Conservation (phyloP, 1,140 invertebrate genomes). For the Portunus trituberculatus region DNA sequence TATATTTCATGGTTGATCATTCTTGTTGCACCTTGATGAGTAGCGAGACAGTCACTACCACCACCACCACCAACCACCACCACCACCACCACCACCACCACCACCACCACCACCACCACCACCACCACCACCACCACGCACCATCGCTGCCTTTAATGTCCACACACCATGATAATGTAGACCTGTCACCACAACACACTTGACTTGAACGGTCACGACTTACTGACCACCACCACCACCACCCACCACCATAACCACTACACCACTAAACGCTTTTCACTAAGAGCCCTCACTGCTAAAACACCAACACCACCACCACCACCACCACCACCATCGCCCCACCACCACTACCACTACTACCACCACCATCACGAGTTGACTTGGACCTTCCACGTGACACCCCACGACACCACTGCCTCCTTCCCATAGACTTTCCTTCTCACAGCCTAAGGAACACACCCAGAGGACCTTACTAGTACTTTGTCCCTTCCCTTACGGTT, state of each 20-base stretch:
- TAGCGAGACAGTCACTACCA: not conserved
- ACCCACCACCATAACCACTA: not conserved
- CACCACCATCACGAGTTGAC: not conserved
- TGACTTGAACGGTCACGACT: not conserved
- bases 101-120: not conserved
- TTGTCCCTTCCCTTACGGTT: not conserved
- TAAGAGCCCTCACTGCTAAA: not conserved
- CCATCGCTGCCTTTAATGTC: not conserved
- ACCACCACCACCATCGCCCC: not conserved
- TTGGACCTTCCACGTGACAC: not conserved
- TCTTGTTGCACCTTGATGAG: not conserved
- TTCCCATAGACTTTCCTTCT: not conserved
- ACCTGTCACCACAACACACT: not conserved
- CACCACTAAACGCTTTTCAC: too few relatives aligned
- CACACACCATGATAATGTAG: too few relatives aligned
- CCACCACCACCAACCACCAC: not conserved
- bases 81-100: not conserved
- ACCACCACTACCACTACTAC: not conserved
- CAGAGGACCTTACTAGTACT: too few relatives aligned
- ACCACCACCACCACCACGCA: not conserved
- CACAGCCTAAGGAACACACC: not conserved
- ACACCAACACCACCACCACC: not conserved
- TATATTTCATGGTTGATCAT: not conserved
- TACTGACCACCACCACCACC: not conserved
- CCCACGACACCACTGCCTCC: not conserved